Base-by-base conservation (phyloP, 2,113 vertebrate species). In the Tragulus kanchil region DNA sequence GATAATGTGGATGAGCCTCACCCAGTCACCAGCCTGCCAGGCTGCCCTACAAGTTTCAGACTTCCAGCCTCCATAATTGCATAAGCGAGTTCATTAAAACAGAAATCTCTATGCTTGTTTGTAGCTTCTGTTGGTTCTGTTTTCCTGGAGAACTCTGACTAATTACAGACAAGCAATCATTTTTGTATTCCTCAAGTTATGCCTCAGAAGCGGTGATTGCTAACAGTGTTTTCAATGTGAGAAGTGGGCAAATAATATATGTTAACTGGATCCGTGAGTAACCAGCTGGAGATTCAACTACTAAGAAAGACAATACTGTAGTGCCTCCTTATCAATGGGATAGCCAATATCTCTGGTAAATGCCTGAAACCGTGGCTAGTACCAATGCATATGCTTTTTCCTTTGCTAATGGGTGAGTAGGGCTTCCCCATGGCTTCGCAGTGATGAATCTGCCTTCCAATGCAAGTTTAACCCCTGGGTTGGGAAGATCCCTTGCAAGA, bases 171-270 rank as follows among this genome's bases (percentile, higher is more conserved):
- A 31, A 31, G 50, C 1, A 54, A 21, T 82, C 15, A 56, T 59
- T 78, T 90, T 45, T 91, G 5, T 87, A 69, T 92, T 67, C 7
- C 16, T 93, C 54, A 77, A 61, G 8, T 87, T 54, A 36, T 67
- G 45, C 8, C 62, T 62, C 31, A 84, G 64, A 58, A 59, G 75
- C 36, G 79, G 15, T 45, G 23, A 71, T 31, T 85, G 36, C 15
- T 73, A 93, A 50, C 7, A 69, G 21, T 50, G 36, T 93, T 88
- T 90, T 94, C 15, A 56, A 50, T 6, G 10, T 59, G 19, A 85
- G 31, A 88, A 64, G 8, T 67, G 10, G 52, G 90, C 62, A 36
- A 52, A 93, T 62, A 78, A 87, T 31, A 42, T 59, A 15, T 11
- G 19, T 79, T 92, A 89, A 73, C 62, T 19, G 10, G 19, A 19